These are phyloP conservation scores for Clamator glandarius DNA, from an alignment of 2,797 vertebrate species.

Conservation along the genomic window DNA sequence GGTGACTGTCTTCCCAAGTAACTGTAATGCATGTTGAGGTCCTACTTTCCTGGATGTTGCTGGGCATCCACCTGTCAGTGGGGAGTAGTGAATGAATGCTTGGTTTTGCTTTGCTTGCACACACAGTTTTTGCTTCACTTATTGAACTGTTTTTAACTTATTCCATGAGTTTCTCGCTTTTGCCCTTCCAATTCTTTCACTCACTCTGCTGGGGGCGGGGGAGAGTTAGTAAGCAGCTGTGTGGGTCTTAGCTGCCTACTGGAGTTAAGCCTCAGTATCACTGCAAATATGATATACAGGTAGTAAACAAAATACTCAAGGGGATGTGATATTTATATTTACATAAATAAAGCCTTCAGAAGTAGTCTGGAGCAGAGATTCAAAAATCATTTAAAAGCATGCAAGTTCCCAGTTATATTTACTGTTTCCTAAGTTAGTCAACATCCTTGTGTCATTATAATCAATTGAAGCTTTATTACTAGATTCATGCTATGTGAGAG, in stretches of 20 bases:
- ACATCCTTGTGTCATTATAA: background rate
- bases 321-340: background rate
- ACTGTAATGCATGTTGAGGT: rapidly evolving
- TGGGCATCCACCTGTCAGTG: background rate
- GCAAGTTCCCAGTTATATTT: background rate
- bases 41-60: background rate
- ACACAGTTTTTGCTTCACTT: background rate
- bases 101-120: background rate
- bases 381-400: background rate
- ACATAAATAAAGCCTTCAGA: background rate
- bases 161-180: background rate
- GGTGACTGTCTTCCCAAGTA: background rate
- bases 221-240: background rate
- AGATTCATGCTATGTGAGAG: background rate
- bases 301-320: background rate
- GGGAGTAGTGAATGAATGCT: background rate
- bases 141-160: background rate
- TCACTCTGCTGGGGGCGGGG: background rate
- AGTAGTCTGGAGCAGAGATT: background rate
- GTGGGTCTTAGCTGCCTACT: background rate
- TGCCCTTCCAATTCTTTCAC: background rate
- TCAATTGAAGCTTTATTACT: background rate
- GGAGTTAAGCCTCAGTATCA: background rate
- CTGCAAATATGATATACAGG: background rate
- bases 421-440: background rate